Evolutionary conservation across 2,113 vertebrate genomes (phyloP).

Genomic region (Toxotes jaculatrix): DNA sequence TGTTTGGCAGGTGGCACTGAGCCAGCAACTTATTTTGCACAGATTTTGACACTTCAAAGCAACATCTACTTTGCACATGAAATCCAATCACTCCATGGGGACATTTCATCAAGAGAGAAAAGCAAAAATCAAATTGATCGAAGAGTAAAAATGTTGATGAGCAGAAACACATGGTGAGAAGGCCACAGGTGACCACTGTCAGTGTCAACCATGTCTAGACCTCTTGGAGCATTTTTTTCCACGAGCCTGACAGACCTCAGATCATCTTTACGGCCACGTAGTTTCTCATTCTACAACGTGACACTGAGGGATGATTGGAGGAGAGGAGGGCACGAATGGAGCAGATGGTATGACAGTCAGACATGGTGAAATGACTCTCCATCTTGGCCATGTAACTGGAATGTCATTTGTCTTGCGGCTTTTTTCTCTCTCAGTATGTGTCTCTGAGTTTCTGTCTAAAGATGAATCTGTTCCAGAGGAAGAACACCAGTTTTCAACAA

Average conservation of each 20-base stretch:
- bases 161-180: slow-evolving; percentile 63
- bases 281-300: slow-evolving; percentile 28
- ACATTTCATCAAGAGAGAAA: background rate
- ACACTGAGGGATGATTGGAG: slow-evolving; percentile 68
- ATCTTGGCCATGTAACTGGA: slow-evolving; percentile 16
- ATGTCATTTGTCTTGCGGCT: slow-evolving; percentile 36
- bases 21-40: background rate
- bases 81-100: slow-evolving; percentile 27
- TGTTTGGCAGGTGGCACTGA: background rate
- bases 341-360: slow-evolving; percentile 53
- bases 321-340: slow-evolving; percentile 12
- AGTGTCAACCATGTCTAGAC: slow-evolving; percentile 41
- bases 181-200: slow-evolving; percentile 51
- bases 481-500: slow-evolving; percentile 46
- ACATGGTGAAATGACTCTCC: slow-evolving; percentile 41
- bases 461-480: slow-evolving; percentile 35
- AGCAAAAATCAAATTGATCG: slow-evolving; percentile 8
- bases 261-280: slow-evolving; percentile 54
- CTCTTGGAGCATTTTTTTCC: slow-evolving; percentile 3
- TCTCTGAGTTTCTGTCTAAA: slow-evolving; percentile 5
- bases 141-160: slow-evolving; percentile 50
- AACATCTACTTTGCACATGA: slow-evolving; percentile 1
- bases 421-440: background rate
- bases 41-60: slow-evolving; percentile 47
- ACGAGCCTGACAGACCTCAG: slow-evolving; percentile 27